These are phyloP conservation scores for Oncopeltus fasciatus DNA, from an alignment of 1,140 invertebrate species.

Conservation along the genomic window DNA sequence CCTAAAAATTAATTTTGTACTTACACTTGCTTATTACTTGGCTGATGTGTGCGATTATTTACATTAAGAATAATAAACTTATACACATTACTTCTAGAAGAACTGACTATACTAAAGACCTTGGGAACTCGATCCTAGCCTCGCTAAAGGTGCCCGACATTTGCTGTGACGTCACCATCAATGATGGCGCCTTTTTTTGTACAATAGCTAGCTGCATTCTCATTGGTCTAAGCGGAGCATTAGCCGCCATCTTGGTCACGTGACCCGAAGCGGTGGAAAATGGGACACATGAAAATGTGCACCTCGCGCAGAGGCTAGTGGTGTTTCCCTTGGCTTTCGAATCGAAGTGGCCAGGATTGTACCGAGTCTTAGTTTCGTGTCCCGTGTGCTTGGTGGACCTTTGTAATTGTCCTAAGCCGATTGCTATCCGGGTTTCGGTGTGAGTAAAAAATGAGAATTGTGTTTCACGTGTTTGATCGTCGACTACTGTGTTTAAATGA, in stretches of 20 bases:
- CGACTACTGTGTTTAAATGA: background rate
- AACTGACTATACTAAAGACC: constrained; percentile 17
- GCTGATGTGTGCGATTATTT: background rate
- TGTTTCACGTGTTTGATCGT: background rate
- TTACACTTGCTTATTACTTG: background rate
- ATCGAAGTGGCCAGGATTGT: constrained; percentile 9
- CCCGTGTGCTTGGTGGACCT: background rate
- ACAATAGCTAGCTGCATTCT: background rate
- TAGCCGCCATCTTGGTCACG: constrained; percentile 12
- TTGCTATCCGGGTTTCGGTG: background rate
- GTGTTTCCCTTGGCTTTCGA: constrained; percentile 11
- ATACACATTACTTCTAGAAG: background rate
- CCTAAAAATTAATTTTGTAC: background rate
- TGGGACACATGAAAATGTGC: background rate
- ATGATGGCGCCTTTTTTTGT: constrained; percentile 15
- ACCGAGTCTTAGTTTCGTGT: background rate
- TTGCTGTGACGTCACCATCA: constrained; percentile 3
- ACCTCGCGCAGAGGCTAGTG: constrained; percentile 10
- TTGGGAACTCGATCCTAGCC: constrained; percentile 16
- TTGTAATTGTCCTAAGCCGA: background rate
- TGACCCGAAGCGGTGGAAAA: constrained; percentile 10
- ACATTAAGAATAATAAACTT: background rate
- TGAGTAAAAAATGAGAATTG: background rate
- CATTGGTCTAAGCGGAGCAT: constrained; percentile 7
- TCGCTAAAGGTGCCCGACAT: background rate